These are phyloP conservation scores for Dasyornis broadbenti DNA, from an alignment of 2,113 vertebrate species.

Conservation along the genomic window DNA sequence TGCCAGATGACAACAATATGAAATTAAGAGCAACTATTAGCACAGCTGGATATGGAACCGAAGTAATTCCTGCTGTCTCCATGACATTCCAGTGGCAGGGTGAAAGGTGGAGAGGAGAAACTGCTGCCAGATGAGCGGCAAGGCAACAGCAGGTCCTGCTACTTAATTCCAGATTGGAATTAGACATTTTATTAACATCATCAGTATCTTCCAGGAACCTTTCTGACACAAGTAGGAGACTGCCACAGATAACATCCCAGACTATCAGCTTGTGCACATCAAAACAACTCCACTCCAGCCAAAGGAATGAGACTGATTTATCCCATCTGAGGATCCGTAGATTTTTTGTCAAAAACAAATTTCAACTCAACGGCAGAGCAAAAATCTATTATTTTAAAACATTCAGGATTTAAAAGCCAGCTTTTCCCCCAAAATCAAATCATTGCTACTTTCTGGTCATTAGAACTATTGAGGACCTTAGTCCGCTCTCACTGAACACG, in stretches of 20 bases:
- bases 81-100: not conserved
- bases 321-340: not conserved
- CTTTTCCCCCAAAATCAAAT: not conserved
- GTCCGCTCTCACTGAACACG: not conserved
- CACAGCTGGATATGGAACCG: not conserved
- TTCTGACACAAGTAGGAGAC: not conserved
- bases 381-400: not conserved
- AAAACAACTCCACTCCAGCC: not conserved
- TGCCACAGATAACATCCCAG: not conserved
- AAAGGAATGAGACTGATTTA: not conserved
- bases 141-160: not conserved
- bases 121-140: not conserved
- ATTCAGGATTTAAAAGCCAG: not conserved
- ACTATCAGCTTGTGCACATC: not conserved
- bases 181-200: not conserved
- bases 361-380: not conserved
- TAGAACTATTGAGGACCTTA: not conserved
- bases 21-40: not conserved
- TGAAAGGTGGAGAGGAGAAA: not conserved
- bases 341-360: not conserved
- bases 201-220: not conserved
- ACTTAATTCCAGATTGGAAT: not conserved
- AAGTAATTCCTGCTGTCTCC: not conserved
- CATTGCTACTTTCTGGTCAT: not conserved
- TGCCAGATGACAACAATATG: constrained; percentile 7